phyloP scores from a whole-genome alignment of 2,888 invertebrate species.

The Mythimna loreyi region DNA sequence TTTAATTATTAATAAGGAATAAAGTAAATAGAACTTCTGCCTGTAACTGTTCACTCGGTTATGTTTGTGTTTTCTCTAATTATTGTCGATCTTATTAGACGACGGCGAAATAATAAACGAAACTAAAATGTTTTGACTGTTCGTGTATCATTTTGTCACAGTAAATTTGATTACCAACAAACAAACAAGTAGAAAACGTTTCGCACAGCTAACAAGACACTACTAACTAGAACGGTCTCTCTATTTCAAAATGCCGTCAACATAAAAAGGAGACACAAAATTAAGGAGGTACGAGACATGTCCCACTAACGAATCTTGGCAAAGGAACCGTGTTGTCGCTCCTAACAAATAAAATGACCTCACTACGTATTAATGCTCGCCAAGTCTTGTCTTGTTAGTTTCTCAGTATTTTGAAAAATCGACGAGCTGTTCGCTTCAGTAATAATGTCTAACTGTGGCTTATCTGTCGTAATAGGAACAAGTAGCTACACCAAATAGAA shows the following conservation, averaged over 20 bases:
- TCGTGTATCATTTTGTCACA: slow-evolving; percentile 4
- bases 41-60: not conserved
- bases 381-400: not conserved
- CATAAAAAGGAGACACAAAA: slow-evolving; percentile 15
- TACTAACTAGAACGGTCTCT: not conserved
- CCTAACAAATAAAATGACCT: slow-evolving; percentile 27
- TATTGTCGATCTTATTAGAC: slow-evolving; percentile 33
- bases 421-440: not conserved
- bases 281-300: slow-evolving; percentile 16
- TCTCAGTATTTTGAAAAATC: not conserved
- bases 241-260: not conserved
- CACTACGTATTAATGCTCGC: not conserved
- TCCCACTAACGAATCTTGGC: slow-evolving; percentile 47
- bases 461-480: not conserved
- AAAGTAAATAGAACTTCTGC: slow-evolving; percentile 4
- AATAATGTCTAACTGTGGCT: not conserved
- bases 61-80: slow-evolving; percentile 22
- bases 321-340: slow-evolving; percentile 9
- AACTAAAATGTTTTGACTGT: slow-evolving; percentile 14
- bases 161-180: slow-evolving; percentile 17
- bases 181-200: not conserved
- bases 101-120: slow-evolving; percentile 38
- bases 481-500: not conserved
- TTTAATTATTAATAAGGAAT: too few species aligned
- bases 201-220: not conserved